Evolutionary conservation across 2,888 invertebrate species (phyloP).

Genomic region (Ochropacha duplaris): DNA sequence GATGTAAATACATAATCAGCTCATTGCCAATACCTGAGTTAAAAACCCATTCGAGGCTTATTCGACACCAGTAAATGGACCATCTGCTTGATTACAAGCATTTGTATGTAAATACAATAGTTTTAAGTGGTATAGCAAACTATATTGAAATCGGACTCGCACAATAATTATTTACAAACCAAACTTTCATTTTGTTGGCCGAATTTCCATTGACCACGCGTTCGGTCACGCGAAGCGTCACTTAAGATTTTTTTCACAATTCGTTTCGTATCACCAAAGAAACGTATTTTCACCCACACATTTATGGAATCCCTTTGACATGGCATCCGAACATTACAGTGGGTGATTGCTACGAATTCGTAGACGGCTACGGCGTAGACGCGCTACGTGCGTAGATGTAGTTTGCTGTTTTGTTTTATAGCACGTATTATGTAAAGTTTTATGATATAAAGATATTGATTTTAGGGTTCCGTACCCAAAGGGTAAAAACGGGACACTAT

Average conservation of each 20-base stretch:
- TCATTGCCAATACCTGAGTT: too few species aligned
- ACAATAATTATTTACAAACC: slow-evolving; percentile 19
- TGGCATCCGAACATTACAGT: slow-evolving; percentile 77
- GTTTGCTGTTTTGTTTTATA: slow-evolving; percentile 22
- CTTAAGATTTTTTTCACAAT: slow-evolving; percentile 72
- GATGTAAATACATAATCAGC: too few species aligned
- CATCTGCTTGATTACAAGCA: background rate
- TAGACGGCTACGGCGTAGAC: slow-evolving; percentile 42
- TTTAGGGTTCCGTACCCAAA: too few species aligned
- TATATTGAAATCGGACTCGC: slow-evolving; percentile 2
- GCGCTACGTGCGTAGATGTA: slow-evolving; percentile 45
- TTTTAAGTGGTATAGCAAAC: slow-evolving; percentile 4
- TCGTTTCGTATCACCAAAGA: slow-evolving; percentile 43
- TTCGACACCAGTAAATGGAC: background rate
- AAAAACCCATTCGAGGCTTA: background rate
- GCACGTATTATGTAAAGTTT: slow-evolving; percentile 21
- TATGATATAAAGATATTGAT: slow-evolving; percentile 24
- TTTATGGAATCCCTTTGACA: slow-evolving; percentile 76
- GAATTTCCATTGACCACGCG: slow-evolving; percentile 66
- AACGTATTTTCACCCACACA: slow-evolving; percentile 51
- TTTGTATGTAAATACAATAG: background rate
- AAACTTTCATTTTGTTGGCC: slow-evolving; percentile 29
- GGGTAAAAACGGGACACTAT: too few species aligned
- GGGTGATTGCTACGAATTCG: slow-evolving; percentile 65
- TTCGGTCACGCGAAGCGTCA: slow-evolving; percentile 70